A percentile compares a stretch with the other conserved stretches of the same genome.
Conservation (phyloP, 1,140 invertebrate species). For the Apolygus lucorum region DNA sequence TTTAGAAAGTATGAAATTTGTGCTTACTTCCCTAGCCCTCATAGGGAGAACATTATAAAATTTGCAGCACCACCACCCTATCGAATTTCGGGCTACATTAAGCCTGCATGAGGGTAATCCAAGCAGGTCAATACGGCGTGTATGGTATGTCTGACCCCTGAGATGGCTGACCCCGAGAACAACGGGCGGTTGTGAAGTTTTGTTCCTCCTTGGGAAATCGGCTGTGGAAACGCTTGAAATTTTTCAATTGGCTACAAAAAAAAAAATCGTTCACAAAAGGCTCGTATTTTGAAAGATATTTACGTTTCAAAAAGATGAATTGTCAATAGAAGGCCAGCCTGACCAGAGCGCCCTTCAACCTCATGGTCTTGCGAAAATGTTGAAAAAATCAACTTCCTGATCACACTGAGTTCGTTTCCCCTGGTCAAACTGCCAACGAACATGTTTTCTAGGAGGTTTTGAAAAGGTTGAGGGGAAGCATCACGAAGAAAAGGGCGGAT, state of each 20-base stretch:
- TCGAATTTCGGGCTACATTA: too few relatives aligned
- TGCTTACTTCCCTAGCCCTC: too few relatives aligned
- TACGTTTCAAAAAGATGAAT: too few relatives aligned
- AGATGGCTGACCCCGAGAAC: not conserved
- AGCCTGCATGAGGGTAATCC: too few relatives aligned
- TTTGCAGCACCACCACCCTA: too few relatives aligned
- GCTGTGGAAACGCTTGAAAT: not conserved
- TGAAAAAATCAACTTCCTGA: constrained; percentile 30
- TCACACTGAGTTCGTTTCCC: too few relatives aligned
- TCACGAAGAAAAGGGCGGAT: not conserved
- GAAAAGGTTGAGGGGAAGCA: constrained; percentile 28
- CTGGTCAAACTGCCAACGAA: constrained; percentile 27
- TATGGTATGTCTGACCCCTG: too few relatives aligned
- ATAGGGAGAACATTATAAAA: too few relatives aligned
- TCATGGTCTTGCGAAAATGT: constrained; percentile 35
- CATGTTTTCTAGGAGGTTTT: constrained; percentile 26
- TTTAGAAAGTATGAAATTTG: too few relatives aligned
- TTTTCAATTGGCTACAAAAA: constrained; percentile 1
- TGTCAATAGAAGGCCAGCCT: too few relatives aligned
- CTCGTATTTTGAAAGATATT: constrained; percentile 29
- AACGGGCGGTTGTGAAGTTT: not conserved
- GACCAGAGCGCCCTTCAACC: constrained; percentile 32
- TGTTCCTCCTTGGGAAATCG: not conserved
- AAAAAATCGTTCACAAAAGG: constrained; percentile 25
- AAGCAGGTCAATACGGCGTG: too few relatives aligned